A percentile compares a stretch with the other conserved stretches of the same genome.
Conservation (phyloP, 1,140 invertebrate species). For the Tenebrio molitor region DNA sequence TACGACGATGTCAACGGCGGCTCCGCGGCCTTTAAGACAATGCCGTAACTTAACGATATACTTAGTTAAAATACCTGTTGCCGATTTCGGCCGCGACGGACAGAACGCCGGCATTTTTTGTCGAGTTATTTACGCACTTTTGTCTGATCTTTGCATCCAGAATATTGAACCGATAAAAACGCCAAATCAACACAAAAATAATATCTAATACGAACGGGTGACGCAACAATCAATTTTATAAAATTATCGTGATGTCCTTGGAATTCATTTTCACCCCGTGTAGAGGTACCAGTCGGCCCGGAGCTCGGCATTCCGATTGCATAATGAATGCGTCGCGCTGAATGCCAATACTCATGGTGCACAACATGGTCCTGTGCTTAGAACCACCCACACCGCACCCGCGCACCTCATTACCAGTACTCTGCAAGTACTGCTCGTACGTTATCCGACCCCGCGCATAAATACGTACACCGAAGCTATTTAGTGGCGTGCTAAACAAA, state of each 20-base stretch:
- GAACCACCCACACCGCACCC: slow-evolving; percentile 55
- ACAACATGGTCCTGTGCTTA: not conserved
- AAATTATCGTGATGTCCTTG: no score
- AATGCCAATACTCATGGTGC: not conserved
- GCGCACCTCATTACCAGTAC: slow-evolving; percentile 53
- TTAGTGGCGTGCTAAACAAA: slow-evolving; percentile 55
- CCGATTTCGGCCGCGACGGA: slow-evolving; percentile 20
- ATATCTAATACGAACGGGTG: no score
- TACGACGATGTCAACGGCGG: slow-evolving; percentile 52
- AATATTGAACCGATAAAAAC: no score
- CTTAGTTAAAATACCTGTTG: slow-evolving; percentile 59
- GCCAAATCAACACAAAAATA: no score
- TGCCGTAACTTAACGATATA: slow-evolving; percentile 58
- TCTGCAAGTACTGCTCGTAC: slow-evolving; percentile 42
- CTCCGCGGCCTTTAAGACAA: slow-evolving; percentile 49
- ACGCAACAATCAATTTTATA: no score
- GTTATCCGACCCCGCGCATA: slow-evolving; percentile 50
- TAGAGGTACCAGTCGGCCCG: no score
- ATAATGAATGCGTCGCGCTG: slow-evolving; percentile 20
- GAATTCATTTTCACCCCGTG: no score
- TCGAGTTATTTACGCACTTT: slow-evolving; percentile 23
- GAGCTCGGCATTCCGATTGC: slow-evolving; percentile 8
- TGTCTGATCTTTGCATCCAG: not conserved
- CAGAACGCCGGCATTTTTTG: slow-evolving; percentile 33
- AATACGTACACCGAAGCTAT: slow-evolving; percentile 51